Evolutionary conservation across 2,888 invertebrate species (phyloP).

Genomic region (Bombyx huttoni): DNA sequence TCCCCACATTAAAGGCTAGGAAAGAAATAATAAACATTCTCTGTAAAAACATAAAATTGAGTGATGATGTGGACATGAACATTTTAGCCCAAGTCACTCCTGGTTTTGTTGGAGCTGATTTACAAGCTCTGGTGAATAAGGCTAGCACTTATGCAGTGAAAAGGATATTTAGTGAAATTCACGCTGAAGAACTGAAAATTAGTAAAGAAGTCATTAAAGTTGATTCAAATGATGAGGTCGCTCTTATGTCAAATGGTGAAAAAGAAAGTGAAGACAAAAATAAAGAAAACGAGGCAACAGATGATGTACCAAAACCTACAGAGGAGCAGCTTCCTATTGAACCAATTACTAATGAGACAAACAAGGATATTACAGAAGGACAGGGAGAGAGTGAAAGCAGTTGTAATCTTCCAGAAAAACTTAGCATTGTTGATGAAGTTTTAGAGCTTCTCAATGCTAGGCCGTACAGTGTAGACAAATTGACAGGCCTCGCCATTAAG

Average conservation of each 20-base stretch:
- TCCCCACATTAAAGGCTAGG: conserved; percentile 89
- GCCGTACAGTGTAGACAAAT: conserved; percentile 74
- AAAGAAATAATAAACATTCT: conserved; percentile 82
- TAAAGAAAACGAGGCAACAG: conserved; percentile 21
- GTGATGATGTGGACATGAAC: conserved; percentile 79
- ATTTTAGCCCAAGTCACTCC: conserved; percentile 89
- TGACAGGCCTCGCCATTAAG: conserved; percentile 77
- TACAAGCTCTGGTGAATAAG: conserved; percentile 87
- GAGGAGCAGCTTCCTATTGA: conserved; percentile 16
- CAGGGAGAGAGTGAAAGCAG: conserved; percentile 13
- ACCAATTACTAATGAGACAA: conserved; percentile 20
- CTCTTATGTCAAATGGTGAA: conserved; percentile 51
- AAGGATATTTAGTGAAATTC: conserved; percentile 54
- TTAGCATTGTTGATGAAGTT: conserved; percentile 61
- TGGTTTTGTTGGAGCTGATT: conserved; percentile 96
- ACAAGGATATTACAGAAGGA: conserved; percentile 15
- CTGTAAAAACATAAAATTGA: conserved; percentile 79
- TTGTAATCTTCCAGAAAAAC: conserved; percentile 14
- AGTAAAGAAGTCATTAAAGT: conserved; percentile 12
- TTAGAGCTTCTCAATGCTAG: conserved; percentile 77
- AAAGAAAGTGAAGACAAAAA: conserved; percentile 29
- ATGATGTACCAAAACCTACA: conserved; percentile 9
- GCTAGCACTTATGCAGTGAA: conserved; percentile 91
- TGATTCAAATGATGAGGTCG: conserved; percentile 22
- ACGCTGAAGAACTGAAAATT: conserved; percentile 18